Evolutionary conservation across 2,113 vertebrate genomes (phyloP), one percentile per base, ranked within the genome.

Genomic region (Isurus oxyrinchus): DNA sequence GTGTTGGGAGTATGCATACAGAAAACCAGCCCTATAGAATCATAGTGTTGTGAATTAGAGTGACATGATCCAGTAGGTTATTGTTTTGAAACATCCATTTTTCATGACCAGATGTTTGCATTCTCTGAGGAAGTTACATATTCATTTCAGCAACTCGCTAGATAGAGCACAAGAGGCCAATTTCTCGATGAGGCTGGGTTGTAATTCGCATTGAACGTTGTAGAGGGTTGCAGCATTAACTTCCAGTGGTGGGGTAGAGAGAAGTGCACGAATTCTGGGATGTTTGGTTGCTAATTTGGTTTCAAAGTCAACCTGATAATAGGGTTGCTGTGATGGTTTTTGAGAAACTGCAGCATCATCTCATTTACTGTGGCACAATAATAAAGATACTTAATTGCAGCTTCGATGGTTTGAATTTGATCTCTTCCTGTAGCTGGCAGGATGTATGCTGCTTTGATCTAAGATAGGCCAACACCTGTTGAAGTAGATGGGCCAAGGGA

Each of bases 1-100:
- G 59, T 94, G n/a, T 63, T 66, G 90, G 59, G 90, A 63, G 21
- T 23, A 66, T 66, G 19, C 90, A 94, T 63, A 40, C n/a, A 61
- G 90, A 94, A 94, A 94, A 94, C 59, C n/a, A 66, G 19, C 90
- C 59, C 19, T 40, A n/a, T 66, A 63, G 90, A 94, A 8, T 63
- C 59, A 63, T n/a, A 94, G 59, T 94, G 35, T 94, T 94, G 90
- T 94, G 90, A 94, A 66, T 94, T 94, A 63, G 90, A 94, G 90
- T 94, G 90, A 94, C 90, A 94, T 63, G 90, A 94, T 66, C 90
- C 90, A 63, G 35, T 8, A 63, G 7, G 59, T 63, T 94, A 23
- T 63, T 94, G 90, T 94, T 94, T 93, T 94, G 90, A 94, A 94
- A 94, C 59, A 66, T 94, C 35, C 2, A 94, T 94, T 94, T 90